Base-by-base conservation (phyloP, 1,140 invertebrate genomes). In the Latrodectus geometricus region DNA sequence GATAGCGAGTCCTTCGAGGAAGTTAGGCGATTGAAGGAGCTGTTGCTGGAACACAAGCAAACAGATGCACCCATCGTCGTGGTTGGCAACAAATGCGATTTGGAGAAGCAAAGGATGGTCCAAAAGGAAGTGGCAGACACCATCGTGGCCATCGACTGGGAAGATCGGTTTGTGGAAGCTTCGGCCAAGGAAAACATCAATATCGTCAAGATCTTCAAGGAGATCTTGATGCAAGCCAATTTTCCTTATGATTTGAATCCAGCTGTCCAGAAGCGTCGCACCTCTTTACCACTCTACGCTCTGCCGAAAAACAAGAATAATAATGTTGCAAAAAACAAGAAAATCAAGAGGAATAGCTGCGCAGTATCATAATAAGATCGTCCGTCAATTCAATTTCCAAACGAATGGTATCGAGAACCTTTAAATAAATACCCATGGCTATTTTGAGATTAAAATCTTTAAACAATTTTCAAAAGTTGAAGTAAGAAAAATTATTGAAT, bases 101-200 rank as follows among this genome's bases (percentile, higher is more conserved):
- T 96, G n/a, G 93, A 94, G 66, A 91, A 92, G 11, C 86, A 89
- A 20, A 52, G 88, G 35, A 52, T 76, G 9, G 82, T 89, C 7
- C 74, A 80, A 23, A 83, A 88, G 78, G 95, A 95, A 86, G 95
- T 94, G 75, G 96, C 95, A 1, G 95, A 96, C 91, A 95, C 95
- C 0, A 93, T 96, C 0, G 96, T 96, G 0, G 95, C 94, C 0
- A 94, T 95, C 1, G 95, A 97, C 89, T 98, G 96, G 96, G 95
- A 96, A 89, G 96, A 97, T 89, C 96, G 96, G 11, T 98, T 96
- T 90, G 95, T 97, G 0, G 95, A 97, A 90, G 93, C 95, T 0
- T 97, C 96, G 0, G 96, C 96, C 1, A 97, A 97, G 89, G 95
- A 95, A 9, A 96, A 96, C 90, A 90, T 93, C 21, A 96, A 97